Percentiles rank a stretch among this genome's conserved stretches.
phyloP scores from a whole-genome alignment of 2,797 vertebrate species.

The Acanthurus lineatus region DNA sequence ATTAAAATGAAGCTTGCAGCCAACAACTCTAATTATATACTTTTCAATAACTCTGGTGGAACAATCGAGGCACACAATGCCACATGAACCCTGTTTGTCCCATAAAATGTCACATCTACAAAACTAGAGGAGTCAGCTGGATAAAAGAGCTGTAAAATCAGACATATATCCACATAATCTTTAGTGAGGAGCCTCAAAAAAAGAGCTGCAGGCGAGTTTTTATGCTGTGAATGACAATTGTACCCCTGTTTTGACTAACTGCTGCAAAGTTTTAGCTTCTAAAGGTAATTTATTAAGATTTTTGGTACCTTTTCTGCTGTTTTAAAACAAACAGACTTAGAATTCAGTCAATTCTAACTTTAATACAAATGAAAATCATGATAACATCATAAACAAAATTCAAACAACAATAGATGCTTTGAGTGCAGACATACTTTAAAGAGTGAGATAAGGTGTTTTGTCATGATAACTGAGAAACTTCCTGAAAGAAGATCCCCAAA shows the following conservation, averaged over 20 bases:
- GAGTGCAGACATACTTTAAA: constrained; percentile 21
- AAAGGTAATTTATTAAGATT: not conserved
- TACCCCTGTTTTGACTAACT: not conserved
- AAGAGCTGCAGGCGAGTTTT: constrained; percentile 35
- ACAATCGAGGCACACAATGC: not conserved
- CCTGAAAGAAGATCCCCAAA: constrained; percentile 32
- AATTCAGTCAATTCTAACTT: not conserved
- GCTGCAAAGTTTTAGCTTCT: not conserved
- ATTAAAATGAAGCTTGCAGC: constrained; percentile 61
- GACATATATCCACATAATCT: constrained; percentile 1
- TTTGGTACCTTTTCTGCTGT: not conserved
- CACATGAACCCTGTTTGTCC: constrained; percentile 10
- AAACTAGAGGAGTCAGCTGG: not conserved
- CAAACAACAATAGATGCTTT: constrained; percentile 17
- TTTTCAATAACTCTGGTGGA: constrained; percentile 41
- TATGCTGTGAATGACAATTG: not conserved
- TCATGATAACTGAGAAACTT: constrained; percentile 25
- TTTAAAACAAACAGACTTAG: not conserved
- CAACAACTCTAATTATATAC: constrained; percentile 46
- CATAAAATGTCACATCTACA: constrained; percentile 5
- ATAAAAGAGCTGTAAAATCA: constrained; percentile 29
- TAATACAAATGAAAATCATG: not conserved
- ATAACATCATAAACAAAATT: not conserved
- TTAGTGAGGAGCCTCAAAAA: not conserved
- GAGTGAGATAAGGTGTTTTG: constrained; percentile 1